These are phyloP conservation scores for Zaprionus tsacasi DNA, from an alignment of 1,140 invertebrate species.

Conservation along the genomic window DNA sequence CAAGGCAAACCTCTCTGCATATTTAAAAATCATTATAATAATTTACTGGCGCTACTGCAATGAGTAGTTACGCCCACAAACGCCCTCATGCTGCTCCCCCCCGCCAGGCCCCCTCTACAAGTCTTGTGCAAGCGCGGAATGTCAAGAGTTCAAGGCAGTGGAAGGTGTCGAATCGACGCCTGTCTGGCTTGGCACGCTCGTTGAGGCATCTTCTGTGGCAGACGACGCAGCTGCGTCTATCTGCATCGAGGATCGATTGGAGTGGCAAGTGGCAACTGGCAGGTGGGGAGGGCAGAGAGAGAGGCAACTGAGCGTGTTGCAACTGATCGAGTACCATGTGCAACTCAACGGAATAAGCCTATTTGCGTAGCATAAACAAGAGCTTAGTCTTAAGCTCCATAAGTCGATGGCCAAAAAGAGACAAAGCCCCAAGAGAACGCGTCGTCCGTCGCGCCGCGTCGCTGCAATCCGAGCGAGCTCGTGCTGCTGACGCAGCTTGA, in stretches of 20 bases:
- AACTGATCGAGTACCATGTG: constrained; percentile 51
- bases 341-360: constrained; percentile 58
- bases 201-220: constrained; percentile 25
- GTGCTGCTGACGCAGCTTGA: constrained; percentile 57
- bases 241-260: constrained; percentile 49
- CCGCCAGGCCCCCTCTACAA: constrained; percentile 13
- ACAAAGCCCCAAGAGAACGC: no score
- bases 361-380: constrained; percentile 52
- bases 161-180: constrained; percentile 50
- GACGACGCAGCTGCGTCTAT: constrained; percentile 44
- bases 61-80: constrained; percentile 51
- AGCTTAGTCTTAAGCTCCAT: constrained; percentile 53
- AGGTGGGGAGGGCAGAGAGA: constrained; percentile 2
- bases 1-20: constrained; percentile 40
- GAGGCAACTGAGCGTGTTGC: constrained; percentile 49
- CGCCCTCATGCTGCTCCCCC: background rate
- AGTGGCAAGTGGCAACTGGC: constrained; percentile 29
- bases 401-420: constrained; percentile 20
- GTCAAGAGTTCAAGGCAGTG: constrained; percentile 70
- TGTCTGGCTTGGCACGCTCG: no score
- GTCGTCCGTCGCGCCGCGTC: constrained; percentile 1
- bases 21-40: constrained; percentile 72
- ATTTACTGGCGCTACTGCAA: constrained; percentile 68
- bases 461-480: constrained; percentile 58
- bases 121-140: constrained; percentile 61